Conservation (phyloP, 2,113 vertebrate species). For the Anser brachyrhynchus region DNA sequence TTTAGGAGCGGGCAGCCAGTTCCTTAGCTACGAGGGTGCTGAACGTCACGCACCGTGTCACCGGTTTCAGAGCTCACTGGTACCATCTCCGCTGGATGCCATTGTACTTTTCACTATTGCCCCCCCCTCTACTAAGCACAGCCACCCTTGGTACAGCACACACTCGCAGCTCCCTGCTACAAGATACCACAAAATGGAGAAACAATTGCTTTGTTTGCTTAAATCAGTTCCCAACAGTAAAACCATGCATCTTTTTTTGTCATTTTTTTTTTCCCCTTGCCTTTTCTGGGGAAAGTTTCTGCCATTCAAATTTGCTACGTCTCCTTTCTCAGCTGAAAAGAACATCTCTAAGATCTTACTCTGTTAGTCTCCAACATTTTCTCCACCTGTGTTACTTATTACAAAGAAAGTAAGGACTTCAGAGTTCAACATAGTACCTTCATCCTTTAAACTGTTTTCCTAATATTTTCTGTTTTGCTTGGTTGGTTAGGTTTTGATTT, state of each 20-base stretch:
- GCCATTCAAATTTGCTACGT: neutral
- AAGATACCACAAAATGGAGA: neutral
- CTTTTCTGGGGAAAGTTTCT: neutral
- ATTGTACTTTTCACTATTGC: neutral
- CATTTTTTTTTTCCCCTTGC: accelerated
- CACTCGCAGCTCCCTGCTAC: neutral
- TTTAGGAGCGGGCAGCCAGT: neutral
- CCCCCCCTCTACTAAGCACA: neutral
- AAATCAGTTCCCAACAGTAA: neutral
- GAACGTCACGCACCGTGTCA: too few relatives aligned
- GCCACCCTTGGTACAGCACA: neutral
- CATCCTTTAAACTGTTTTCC: neutral
- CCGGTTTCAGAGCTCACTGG: neutral
- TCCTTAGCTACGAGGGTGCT: neutral
- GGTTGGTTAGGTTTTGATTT: too few relatives aligned
- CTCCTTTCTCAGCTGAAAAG: neutral
- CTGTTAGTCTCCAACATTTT: neutral
- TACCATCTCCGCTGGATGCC: accelerated
- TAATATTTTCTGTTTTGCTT: neutral
- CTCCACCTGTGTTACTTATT: neutral
- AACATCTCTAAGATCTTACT: neutral
- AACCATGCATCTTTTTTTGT: neutral
- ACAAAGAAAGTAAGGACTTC: neutral
- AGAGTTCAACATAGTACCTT: neutral
- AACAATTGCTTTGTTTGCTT: neutral